phyloP scores from a whole-genome alignment of 2,797 vertebrate genomes.

The Falco naumanni region DNA sequence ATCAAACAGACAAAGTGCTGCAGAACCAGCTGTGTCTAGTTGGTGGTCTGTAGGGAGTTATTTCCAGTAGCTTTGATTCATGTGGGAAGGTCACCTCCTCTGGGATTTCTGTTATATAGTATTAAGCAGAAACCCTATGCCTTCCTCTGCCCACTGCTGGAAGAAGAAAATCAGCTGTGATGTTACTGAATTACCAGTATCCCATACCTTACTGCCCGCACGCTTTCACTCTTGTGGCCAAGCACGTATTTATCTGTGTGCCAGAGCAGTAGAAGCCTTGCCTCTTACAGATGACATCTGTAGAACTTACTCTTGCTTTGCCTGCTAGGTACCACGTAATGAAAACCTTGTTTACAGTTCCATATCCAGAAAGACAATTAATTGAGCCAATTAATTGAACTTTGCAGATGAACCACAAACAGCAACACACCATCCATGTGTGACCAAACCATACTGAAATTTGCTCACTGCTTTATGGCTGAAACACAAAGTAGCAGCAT shows the following conservation, averaged over 20 bases:
- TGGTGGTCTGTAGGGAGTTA: background rate
- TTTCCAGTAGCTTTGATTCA: constrained; percentile 7
- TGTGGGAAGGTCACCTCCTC: background rate
- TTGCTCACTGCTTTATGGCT: background rate
- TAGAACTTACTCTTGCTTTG: background rate
- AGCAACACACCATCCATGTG: background rate
- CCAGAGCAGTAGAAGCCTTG: background rate
- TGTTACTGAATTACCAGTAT: background rate
- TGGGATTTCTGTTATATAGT: background rate
- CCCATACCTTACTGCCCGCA: background rate
- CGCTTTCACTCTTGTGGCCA: background rate
- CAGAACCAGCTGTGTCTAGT: background rate
- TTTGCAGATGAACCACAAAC: background rate
- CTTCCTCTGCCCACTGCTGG: background rate
- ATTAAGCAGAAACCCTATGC: background rate
- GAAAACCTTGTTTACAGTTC: background rate
- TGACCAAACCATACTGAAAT: background rate
- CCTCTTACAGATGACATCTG: background rate
- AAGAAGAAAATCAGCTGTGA: background rate
- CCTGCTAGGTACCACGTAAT: background rate
- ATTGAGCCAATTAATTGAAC: background rate
- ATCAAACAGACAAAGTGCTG: background rate
- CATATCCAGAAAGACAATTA: background rate
- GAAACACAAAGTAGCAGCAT: background rate
- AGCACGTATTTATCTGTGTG: background rate